Base-by-base conservation (phyloP, 1,140 invertebrate genomes). In the Helicoverpa armigera region DNA sequence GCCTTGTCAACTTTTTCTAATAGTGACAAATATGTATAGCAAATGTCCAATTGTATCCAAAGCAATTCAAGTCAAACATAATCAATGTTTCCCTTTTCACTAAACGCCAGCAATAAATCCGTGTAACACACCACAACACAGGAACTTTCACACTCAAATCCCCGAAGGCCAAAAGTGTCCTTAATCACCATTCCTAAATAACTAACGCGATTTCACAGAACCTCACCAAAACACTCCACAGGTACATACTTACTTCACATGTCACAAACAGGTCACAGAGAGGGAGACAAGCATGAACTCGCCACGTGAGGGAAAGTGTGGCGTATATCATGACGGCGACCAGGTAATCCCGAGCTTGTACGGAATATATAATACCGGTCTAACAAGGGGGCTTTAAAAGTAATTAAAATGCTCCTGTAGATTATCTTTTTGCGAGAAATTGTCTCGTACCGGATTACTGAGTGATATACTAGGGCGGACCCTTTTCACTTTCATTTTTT, bases 331-430 rank as follows among this genome's bases (percentile, higher is more conserved):
- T 18, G 77, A 82, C 35, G 76, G 54, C 14, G 76, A 53, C 16
- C 77, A 80, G 83, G 82, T 86, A 86, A 83, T 84, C 81, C 83
- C 13, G 23, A 78, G 80, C 81, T 81, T 73, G 31, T 78, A 35
- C 63, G 72, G 81, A 86, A 86, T 84, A 86, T 81, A 74, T 83
- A 83, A 86, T 86, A 84, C 82, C 83, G 77, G 77, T 79, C 63
- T 67, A 80, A 84, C 58, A 81, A 74, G 79, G 76, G 72, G 56
- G 82, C 79, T 81, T 83, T 74, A 79, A 83, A 78, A 78, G 82
- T 83, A 81, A 83, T 83, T 83, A 83, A 58, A 81, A 70, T 65
- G 67, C 23, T 76, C 56, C 29, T 58, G 31, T 16, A 58, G 65
- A 79, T 79, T 79, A 79, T 69, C 53, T 58, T 69, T 79, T 70